Conservation (phyloP, 2,888 invertebrate species). For the Pristionchus exspectatus region DNA sequence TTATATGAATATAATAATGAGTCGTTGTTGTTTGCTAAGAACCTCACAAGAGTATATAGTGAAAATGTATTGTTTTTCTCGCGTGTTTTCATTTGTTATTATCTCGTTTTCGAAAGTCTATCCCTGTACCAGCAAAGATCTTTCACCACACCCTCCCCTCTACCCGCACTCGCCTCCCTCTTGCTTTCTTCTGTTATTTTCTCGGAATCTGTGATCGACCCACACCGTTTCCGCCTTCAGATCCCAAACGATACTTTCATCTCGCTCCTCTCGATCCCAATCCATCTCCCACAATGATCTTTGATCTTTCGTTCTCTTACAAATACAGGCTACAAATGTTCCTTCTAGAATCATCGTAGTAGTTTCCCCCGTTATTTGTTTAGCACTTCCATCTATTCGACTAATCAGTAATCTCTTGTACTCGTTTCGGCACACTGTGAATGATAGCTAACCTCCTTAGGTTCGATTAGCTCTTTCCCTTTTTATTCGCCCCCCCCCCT, state of each 20-base stretch:
- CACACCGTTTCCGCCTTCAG: background rate
- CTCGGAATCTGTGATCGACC: background rate
- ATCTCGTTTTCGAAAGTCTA: conserved; percentile 7
- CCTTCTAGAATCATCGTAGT: conserved; percentile 32
- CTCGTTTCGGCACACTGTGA: conserved; percentile 34
- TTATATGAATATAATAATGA: conserved; percentile 38
- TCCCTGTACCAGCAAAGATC: background rate
- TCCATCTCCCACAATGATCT: conserved; percentile 8
- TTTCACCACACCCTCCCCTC: background rate
- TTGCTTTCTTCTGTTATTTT: conserved; percentile 8
- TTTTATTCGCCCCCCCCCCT: background rate
- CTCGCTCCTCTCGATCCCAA: background rate
- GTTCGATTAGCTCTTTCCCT: conserved; percentile 19
- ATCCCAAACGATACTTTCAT: background rate
- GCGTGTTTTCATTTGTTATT: conserved; percentile 24
- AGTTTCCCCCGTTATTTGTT: background rate
- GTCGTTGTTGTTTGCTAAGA: conserved; percentile 46
- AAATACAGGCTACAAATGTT: conserved; percentile 2
- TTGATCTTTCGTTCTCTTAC: conserved; percentile 26
- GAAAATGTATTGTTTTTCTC: conserved; percentile 11
- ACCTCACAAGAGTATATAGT: background rate
- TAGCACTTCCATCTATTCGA: background rate
- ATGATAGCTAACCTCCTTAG: conserved; percentile 35
- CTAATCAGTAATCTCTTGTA: conserved; percentile 41
- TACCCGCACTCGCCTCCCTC: background rate